Percentiles rank a stretch among this genome's conserved stretches.
These are phyloP conservation scores for Cherax quadricarinatus DNA, from an alignment of 1,140 invertebrate genomes.

Conservation along the genomic window DNA sequence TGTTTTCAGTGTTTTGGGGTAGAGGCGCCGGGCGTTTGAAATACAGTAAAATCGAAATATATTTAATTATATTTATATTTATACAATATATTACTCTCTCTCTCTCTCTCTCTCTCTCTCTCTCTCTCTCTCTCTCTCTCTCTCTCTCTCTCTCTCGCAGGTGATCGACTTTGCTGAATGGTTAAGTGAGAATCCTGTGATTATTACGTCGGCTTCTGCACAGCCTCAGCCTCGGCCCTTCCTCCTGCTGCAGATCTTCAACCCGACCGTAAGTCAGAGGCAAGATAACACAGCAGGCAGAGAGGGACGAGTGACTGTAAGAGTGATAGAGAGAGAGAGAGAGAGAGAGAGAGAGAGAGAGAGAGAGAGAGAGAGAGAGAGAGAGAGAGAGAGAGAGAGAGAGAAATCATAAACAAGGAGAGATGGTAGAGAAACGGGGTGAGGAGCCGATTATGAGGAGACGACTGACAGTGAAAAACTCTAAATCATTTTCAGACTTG, in stretches of 20 bases:
- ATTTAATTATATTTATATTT: too few species aligned
- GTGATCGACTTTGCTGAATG: constrained; percentile 57
- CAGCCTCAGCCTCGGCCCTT: constrained; percentile 26
- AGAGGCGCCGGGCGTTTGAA: too few species aligned
- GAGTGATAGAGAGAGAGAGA: not conserved
- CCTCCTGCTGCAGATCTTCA: constrained; percentile 42
- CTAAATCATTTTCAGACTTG: too few species aligned
- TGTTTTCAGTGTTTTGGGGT: too few species aligned
- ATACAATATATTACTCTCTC: not conserved
- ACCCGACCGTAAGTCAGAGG: not conserved
- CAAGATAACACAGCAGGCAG: too few species aligned
- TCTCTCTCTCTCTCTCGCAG: not conserved
- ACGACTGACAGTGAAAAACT: too few species aligned
- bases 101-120: too few species aligned
- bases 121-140: not conserved
- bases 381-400: not conserved
- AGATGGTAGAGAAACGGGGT: not conserved
- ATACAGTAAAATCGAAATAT: too few species aligned
- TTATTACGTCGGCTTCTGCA: constrained; percentile 41
- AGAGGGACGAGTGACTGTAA: not conserved
- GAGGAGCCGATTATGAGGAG: not conserved
- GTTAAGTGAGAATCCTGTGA: constrained; percentile 50
- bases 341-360: not conserved
- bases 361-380: not conserved
- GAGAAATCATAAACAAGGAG: not conserved